A percentile compares a stretch with the other conserved stretches of the same genome.
Conservation (phyloP, 1,140 invertebrate genomes). For the Cotesia typhae region DNA sequence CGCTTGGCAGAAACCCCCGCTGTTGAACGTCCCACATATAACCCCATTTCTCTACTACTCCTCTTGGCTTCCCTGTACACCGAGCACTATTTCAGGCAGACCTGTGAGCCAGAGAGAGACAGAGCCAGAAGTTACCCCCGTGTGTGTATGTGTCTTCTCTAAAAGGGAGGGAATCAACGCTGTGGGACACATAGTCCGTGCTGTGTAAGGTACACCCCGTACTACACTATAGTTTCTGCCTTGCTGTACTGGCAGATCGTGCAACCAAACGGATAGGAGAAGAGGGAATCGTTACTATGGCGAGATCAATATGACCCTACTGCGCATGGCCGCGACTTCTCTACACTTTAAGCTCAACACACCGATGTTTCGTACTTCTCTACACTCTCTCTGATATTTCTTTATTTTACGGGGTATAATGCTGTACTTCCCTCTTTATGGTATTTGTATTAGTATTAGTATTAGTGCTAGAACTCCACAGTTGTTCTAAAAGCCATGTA, state of each 20-base stretch:
- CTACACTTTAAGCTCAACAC: neutral
- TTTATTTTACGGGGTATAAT: no score
- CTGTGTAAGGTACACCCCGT: slow-evolving; percentile 46
- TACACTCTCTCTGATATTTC: neutral
- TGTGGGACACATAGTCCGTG: no score
- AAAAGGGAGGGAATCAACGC: slow-evolving; percentile 33
- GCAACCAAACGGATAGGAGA: slow-evolving; percentile 56
- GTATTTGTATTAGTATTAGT: no score
- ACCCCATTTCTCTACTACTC: slow-evolving; percentile 10
- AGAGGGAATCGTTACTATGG: slow-evolving; percentile 65
- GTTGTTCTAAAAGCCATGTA: no score
- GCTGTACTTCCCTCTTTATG: no score
- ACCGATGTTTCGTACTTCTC: neutral
- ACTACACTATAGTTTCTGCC: slow-evolving; percentile 51
- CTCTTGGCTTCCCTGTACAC: neutral
- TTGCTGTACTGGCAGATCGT: slow-evolving; percentile 52
- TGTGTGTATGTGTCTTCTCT: no score
- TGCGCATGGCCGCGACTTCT: slow-evolving; percentile 52
- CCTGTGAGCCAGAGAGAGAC: slow-evolving; percentile 11
- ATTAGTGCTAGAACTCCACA: neutral
- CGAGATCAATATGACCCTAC: slow-evolving; percentile 63
- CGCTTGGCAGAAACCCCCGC: slow-evolving; percentile 35
- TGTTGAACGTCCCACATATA: slow-evolving; percentile 35
- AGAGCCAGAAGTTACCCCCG: neutral
- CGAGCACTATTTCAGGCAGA: neutral